Evolutionary conservation across 2,888 invertebrate species (phyloP).

Genomic region (Ptilodon capucinus): DNA sequence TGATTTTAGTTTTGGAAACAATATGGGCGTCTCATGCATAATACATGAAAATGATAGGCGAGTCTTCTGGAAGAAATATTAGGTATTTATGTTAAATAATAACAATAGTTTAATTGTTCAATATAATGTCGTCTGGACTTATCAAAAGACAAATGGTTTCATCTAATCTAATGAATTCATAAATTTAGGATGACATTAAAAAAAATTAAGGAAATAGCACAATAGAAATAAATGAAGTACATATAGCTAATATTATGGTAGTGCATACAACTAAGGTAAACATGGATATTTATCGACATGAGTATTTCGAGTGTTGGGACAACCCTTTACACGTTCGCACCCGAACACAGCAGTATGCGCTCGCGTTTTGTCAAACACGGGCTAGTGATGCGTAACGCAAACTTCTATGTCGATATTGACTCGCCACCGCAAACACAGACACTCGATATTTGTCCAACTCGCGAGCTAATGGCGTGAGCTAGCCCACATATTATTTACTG

Average conservation of each 20-base stretch:
- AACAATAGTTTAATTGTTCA: constrained; percentile 66
- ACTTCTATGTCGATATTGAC: constrained; percentile 78
- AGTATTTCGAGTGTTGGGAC: constrained; percentile 62
- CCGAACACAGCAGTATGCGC: constrained; percentile 52
- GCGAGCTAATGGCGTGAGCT: constrained; percentile 73
- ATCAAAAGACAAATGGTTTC: constrained; percentile 26
- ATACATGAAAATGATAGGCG: constrained; percentile 59
- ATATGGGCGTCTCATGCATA: constrained; percentile 70
- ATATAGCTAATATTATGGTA: constrained; percentile 61
- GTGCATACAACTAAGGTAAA: constrained; percentile 61
- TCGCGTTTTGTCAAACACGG: constrained; percentile 66
- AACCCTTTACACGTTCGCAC: constrained; percentile 73
- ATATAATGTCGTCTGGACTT: constrained; percentile 24
- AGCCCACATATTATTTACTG: constrained; percentile 56
- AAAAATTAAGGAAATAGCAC: constrained; percentile 13
- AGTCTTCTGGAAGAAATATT: constrained; percentile 63
- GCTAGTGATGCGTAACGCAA: constrained; percentile 82
- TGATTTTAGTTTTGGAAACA: constrained; percentile 72
- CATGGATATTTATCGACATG: constrained; percentile 73
- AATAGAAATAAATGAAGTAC: constrained; percentile 33
- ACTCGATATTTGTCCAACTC: constrained; percentile 75
- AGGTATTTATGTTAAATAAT: constrained; percentile 65
- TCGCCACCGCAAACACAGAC: constrained; percentile 72
- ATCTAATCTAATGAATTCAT: constrained; percentile 10
- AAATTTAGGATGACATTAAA: constrained; percentile 9